Base-by-base conservation (phyloP, 2,888 invertebrate species). In the Bursaphelenchus okinawaensis region DNA sequence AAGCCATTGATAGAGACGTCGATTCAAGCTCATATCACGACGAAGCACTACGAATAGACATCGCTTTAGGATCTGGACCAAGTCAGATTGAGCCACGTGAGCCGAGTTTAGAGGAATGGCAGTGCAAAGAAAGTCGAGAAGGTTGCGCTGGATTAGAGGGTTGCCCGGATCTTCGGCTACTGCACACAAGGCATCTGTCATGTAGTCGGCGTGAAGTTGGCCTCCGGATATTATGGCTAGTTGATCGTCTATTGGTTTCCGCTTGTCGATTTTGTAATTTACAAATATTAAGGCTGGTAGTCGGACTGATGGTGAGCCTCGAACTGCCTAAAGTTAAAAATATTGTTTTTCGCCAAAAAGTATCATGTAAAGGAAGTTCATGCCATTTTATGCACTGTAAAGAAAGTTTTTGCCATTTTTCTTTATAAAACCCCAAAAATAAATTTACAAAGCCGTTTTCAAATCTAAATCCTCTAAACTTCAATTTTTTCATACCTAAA, bases 21-120 rank as follows among this genome's bases (percentile, higher is more conserved):
- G 87, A 83, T 93, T 93, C 16, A 93, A 86, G 27, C 91, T 92
- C 90, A 92, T 92, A 82, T 93, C 92, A 68, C 93, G 85, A 52
- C 92, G 85, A 57, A 92, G 84, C 69, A 93, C 89, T 2, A 87
- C 86, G 68, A 84, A 84, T 60, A 92, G 84, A 26, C 76, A 77
- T 24, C 76, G 69, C 22, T 74, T 71, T 27, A 78, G 70, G 19
- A 81, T 65, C 62, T 80, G 75, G 6, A 81, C 75, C 59, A 77
- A 71, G 55, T 81, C 77, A 3, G 68, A 67, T 22, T 72, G 67
- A 1, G 75, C 70, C 54, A 80, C 68, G 56, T 72, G 86, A 79
- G 90, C 89, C 67, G 88, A 88, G 78, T 89, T 90, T 86, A 92
- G 88, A 19, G 92, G 92, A 83, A 92, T 91, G 26, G 90, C 91